Base-by-base conservation (phyloP, 92 coral and sea anemone genomes). In the Scolanthus callimorphus region DNA sequence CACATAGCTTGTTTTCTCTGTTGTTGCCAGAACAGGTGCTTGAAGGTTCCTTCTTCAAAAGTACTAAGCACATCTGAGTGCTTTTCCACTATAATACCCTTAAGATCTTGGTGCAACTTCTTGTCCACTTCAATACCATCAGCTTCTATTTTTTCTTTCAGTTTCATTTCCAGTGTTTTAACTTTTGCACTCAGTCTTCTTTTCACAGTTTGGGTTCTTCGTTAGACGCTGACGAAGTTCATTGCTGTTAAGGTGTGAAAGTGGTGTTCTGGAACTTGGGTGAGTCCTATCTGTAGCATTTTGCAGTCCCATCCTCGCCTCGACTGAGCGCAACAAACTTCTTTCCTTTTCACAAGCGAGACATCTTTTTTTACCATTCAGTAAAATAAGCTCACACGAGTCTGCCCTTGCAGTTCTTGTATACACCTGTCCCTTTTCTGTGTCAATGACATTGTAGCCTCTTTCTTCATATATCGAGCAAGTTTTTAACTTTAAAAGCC, bases 11-110 rank as follows among this genome's bases (percentile, higher is more conserved):
- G 47, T 22, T 49, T 26, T 22, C 22, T 25, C 27, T 69, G 57
- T 45, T 69, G 76, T 37, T 37, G 9, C 76, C 66, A 69, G 26
- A 67, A 67, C 28, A 55, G 20, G 26, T 49, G 60, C 38, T 11
- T 31, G 37, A 55, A 49, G 4, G 62, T 49, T 20, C 63, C 72
- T 10, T 29, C 48, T 49, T 55, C 31, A 23, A 67, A 25, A 51
- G 20, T n/a, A 25, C 15, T 15, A 3, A 17, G 20, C 17, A 31
- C 52, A 24, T 17, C 17, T 19, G 22, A 22, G 4, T 20, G 11
- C 20, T 11, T 12, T 26, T 29, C 41, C n/a, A 55, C 29, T 22
- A 25, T n/a, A 11, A 15, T 30, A n/a, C 61, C 29, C 17, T 25
- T 25, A n/a, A 25, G 37, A 15, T 30, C 38, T 28, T 29, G 3